phyloP scores from a whole-genome alignment of 2,888 invertebrate genomes.

The Meganola albula region DNA sequence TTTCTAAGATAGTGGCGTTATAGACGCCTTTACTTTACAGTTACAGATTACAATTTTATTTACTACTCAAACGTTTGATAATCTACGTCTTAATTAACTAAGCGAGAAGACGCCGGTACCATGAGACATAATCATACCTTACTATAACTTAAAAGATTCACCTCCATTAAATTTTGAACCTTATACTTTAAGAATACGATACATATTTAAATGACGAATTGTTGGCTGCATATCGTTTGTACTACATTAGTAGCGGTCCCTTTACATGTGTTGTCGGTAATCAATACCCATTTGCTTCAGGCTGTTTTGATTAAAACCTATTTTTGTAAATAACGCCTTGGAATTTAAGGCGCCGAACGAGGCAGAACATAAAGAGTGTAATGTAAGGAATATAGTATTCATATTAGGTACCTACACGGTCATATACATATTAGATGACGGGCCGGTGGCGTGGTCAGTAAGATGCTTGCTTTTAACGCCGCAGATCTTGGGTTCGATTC shows the following conservation, averaged over 20 bases:
- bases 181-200: slow-evolving; percentile 11
- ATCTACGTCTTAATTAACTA: slow-evolving; percentile 77
- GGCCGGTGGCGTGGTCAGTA: too few relatives aligned
- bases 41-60: slow-evolving; percentile 74
- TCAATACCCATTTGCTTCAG: slow-evolving; percentile 65
- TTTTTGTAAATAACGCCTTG: slow-evolving; percentile 46
- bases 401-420: too few relatives aligned
- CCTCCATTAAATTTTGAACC: slow-evolving; percentile 16
- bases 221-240: slow-evolving; percentile 28
- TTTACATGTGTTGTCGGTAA: slow-evolving; percentile 68
- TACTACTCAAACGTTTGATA: slow-evolving; percentile 74
- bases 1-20: slow-evolving; percentile 70
- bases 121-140: slow-evolving; percentile 32
- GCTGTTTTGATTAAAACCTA: slow-evolving; percentile 59
- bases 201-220: slow-evolving; percentile 13
- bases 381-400: too few relatives aligned
- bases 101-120: slow-evolving; percentile 57
- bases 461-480: too few relatives aligned
- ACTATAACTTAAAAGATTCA: slow-evolving; percentile 17
- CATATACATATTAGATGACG: too few relatives aligned
- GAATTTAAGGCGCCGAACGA: too few relatives aligned
- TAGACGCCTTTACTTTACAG: slow-evolving; percentile 68
- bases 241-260: slow-evolving; percentile 51
- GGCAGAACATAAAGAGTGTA: too few relatives aligned
- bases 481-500: too few relatives aligned